phyloP scores from a whole-genome alignment of 2,797 vertebrate genomes.

The Rallus crepitans region DNA sequence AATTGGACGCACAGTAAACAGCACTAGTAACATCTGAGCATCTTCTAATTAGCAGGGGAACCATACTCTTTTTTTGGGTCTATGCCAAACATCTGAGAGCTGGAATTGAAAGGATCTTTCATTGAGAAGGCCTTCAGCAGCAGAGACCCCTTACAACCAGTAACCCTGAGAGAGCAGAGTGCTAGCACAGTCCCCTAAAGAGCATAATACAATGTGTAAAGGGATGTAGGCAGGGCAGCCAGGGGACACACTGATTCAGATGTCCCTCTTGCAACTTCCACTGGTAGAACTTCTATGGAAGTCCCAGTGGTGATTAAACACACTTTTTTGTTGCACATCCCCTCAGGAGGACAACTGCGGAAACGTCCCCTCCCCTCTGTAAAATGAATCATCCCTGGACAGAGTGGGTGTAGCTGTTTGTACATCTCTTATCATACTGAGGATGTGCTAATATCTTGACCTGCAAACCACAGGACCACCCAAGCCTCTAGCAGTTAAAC shows the following conservation, averaged over 20 bases:
- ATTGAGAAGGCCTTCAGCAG: background rate
- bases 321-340: background rate
- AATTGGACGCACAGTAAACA: background rate
- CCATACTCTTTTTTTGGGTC: background rate
- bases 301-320: background rate
- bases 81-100: constrained; percentile 25
- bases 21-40: constrained; percentile 8
- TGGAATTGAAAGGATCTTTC: background rate
- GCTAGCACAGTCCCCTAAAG: background rate
- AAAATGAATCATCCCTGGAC: background rate
- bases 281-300: background rate
- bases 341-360: background rate
- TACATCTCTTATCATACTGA: constrained; percentile 44
- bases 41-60: constrained; percentile 39
- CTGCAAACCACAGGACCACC: constrained; percentile 33
- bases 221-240: background rate
- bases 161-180: background rate
- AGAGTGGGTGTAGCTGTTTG: constrained; percentile 5
- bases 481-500: constrained; percentile 5
- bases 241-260: background rate
- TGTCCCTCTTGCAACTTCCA: background rate
- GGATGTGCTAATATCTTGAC: constrained; percentile 63
- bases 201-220: background rate
- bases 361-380: constrained; percentile 10
- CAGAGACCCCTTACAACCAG: background rate